Evolutionary conservation across 2,888 invertebrate genomes (phyloP).

Genomic region (Ditylenchus weischeri): DNA sequence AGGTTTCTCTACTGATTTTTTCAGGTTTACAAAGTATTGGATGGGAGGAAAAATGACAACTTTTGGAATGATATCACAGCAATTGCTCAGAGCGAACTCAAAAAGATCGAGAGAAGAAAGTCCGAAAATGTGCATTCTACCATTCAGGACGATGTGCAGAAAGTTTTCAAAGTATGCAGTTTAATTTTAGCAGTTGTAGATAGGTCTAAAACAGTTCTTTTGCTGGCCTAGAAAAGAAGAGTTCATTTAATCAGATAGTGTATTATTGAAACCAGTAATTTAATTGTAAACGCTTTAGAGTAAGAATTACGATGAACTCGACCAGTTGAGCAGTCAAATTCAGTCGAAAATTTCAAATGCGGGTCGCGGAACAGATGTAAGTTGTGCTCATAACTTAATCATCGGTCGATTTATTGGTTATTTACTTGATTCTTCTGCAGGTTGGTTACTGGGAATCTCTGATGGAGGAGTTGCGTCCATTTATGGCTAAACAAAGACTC

Average conservation of each 20-base stretch:
- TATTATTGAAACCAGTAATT: not conserved
- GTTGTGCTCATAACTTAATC: no score
- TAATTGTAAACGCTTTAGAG: constrained; percentile 62
- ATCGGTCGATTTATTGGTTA: no score
- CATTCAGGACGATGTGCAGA: constrained; percentile 82
- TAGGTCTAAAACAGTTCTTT: not conserved
- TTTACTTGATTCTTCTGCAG: no score
- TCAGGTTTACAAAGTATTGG: constrained; percentile 25
- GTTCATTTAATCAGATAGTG: not conserved
- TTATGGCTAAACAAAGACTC: constrained; percentile 71
- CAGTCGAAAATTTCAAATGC: constrained; percentile 79
- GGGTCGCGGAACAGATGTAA: constrained; percentile 82
- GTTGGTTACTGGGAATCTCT: constrained; percentile 93
- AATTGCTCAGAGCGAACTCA: constrained; percentile 34
- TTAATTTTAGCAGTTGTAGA: not conserved
- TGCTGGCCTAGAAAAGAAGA: no score
- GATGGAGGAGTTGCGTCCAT: constrained; percentile 78
- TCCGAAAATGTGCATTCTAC: constrained; percentile 82
- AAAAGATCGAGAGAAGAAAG: constrained; percentile 30
- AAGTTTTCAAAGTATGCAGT: constrained; percentile 71
- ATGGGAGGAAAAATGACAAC: constrained; percentile 26
- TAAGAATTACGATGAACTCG: constrained; percentile 82
- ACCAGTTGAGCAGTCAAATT: constrained; percentile 76
- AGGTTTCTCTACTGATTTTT: not conserved
- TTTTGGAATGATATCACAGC: constrained; percentile 42